phyloP scores from a whole-genome alignment of 2,888 invertebrate genomes.

The Poecilobothrus nobilitatus region DNA sequence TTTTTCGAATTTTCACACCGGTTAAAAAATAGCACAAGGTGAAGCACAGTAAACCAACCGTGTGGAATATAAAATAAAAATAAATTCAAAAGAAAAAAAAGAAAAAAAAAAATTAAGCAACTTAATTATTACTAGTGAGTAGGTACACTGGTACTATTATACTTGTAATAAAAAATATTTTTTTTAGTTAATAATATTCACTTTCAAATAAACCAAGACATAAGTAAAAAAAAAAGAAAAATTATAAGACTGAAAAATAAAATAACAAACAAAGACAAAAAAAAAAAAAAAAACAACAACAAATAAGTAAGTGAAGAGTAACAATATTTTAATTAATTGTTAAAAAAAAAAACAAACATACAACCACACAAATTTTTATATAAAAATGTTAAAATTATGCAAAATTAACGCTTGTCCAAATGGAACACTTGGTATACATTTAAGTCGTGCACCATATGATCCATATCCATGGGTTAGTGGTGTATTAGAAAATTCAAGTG shows the following conservation, averaged over 20 bases:
- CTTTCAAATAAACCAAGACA: too few species aligned
- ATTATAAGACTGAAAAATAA: background rate
- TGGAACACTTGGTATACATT: conserved; percentile 59
- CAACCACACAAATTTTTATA: background rate
- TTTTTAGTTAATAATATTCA: too few species aligned
- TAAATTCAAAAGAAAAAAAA: background rate
- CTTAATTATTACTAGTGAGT: background rate
- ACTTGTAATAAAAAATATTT: too few species aligned
- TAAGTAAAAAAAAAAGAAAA: background rate
- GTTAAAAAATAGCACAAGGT: conserved; percentile 6
- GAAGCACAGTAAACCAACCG: background rate
- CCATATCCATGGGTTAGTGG: conserved; percentile 71
- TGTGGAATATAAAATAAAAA: background rate
- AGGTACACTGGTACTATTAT: too few species aligned
- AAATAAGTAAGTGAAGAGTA: too few species aligned
- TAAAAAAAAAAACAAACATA: too few species aligned
- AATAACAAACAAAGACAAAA: background rate
- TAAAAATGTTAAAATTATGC: conserved; percentile 37
- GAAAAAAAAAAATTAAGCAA: background rate
- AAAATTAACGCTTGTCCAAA: conserved; percentile 43
- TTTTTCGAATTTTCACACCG: background rate
- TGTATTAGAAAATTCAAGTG: conserved; percentile 54
- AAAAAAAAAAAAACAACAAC: background rate
- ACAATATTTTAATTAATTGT: too few species aligned
- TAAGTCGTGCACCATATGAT: conserved; percentile 70